Evolutionary conservation across 2,113 vertebrate genomes (phyloP).

Genomic region (Callipepla californica): DNA sequence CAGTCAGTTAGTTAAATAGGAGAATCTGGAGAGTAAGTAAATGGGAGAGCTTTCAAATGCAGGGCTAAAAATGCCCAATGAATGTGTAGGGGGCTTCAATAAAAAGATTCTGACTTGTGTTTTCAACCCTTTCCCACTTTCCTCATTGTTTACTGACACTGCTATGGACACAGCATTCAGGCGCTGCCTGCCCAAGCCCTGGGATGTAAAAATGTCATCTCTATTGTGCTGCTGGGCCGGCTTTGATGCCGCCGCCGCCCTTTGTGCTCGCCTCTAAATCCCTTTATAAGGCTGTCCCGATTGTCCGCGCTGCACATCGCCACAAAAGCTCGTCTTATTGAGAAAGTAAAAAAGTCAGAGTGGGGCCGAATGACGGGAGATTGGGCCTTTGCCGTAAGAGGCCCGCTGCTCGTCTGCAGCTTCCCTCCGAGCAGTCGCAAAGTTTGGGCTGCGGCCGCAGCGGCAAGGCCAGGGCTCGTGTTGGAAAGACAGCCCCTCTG

Average conservation of each 20-base stretch:
- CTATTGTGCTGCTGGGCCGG: slow-evolving; percentile 78
- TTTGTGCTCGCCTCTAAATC: slow-evolving; percentile 82
- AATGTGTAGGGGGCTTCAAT: slow-evolving; percentile 68
- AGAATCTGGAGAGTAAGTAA: slow-evolving; percentile 80
- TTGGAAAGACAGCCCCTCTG: background rate
- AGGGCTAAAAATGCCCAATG: slow-evolving; percentile 79
- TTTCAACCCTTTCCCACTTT: slow-evolving; percentile 81
- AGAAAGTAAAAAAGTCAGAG: slow-evolving; percentile 72
- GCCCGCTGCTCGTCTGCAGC: slow-evolving; percentile 27
- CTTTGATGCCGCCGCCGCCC: slow-evolving; percentile 84
- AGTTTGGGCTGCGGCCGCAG: rapidly evolving
- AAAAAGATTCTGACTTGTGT: slow-evolving; percentile 79
- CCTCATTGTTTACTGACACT: slow-evolving; percentile 76
- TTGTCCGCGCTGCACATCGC: slow-evolving; percentile 66
- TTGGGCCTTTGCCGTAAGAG: slow-evolving; percentile 55
- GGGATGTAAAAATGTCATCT: slow-evolving; percentile 88
- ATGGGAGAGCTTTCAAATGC: slow-evolving; percentile 80
- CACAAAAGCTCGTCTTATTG: slow-evolving; percentile 52
- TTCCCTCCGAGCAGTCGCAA: background rate
- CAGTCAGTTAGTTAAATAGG: slow-evolving; percentile 79
- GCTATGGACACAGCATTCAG: slow-evolving; percentile 74
- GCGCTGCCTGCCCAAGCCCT: slow-evolving; percentile 74
- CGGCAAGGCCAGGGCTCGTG: background rate
- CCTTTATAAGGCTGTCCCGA: slow-evolving; percentile 84
- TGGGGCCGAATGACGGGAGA: slow-evolving; percentile 54